A percentile compares a stretch with the other conserved stretches of the same genome.
phyloP scores from a whole-genome alignment of 2,888 invertebrate genomes.

The Subacronicta megacephala region DNA sequence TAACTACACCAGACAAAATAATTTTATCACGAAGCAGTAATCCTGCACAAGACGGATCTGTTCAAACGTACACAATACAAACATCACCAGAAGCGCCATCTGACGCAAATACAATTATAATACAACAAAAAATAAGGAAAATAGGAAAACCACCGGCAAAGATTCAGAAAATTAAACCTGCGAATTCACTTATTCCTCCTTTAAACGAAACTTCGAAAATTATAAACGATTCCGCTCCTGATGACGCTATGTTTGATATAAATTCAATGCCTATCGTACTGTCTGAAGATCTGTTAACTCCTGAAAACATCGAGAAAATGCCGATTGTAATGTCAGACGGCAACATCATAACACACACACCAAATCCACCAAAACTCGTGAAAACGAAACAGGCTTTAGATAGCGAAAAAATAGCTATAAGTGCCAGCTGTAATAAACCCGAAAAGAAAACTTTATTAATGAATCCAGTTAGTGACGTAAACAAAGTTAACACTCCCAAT shows the following conservation, averaged over 20 bases:
- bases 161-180: constrained; percentile 77
- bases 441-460: constrained; percentile 82
- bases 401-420: constrained; percentile 73
- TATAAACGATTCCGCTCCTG: constrained; percentile 61
- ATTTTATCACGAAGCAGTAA: constrained; percentile 78
- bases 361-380: constrained; percentile 72
- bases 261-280: constrained; percentile 94
- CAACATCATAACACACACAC: constrained; percentile 74
- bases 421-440: constrained; percentile 67
- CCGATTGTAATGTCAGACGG: constrained; percentile 90
- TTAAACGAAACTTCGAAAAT: constrained; percentile 66
- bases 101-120: constrained; percentile 78
- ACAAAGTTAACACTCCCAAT: constrained; percentile 82
- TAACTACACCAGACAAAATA: constrained; percentile 79
- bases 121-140: constrained; percentile 82
- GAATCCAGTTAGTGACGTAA: constrained; percentile 75
- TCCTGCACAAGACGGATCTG: constrained; percentile 73
- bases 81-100: constrained; percentile 73
- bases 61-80: constrained; percentile 85
- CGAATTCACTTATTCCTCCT: constrained; percentile 72
- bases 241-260: constrained; percentile 91
- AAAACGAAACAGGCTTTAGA: constrained; percentile 74
- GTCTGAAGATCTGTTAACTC: constrained; percentile 92
- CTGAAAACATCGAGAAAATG: constrained; percentile 92
- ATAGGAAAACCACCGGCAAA: constrained; percentile 74